Base-by-base conservation (phyloP, 2,888 invertebrate species). In the Leptura quadrifasciata region DNA sequence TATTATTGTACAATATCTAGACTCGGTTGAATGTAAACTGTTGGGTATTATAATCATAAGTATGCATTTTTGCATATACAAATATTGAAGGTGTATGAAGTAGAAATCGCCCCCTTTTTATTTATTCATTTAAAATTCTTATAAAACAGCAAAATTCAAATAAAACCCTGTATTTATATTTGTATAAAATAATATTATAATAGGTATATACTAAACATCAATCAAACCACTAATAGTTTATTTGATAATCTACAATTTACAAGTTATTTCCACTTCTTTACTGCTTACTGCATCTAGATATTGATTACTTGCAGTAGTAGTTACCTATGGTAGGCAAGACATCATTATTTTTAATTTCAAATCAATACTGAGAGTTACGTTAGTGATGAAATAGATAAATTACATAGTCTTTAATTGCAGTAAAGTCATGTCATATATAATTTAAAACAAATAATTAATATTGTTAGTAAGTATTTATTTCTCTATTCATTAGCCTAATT, bases 341-440 rank as follows among this genome's bases (percentile, higher is more conserved):
- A 35, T 18, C 65, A 65, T 52, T 35, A 64, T 27, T 47, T 52
- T 52, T 65, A 65, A 65, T 21, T 39, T 65, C 47, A 39, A 20
- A 65, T 65, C 52, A 52, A 52, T 52, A 52, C 65, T 18, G 15
- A 24, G 8, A 31, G 65, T 65, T 65, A n/a, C 47, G 47, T n/a
- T 47, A 47, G 47, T 47, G n/a, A n/a, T 47, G 47, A 47, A n/a
- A 47, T n/a, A 47, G 47, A 47, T 47, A 47, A n/a, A 47, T 15
- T 15, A 2, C 47, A 47, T 15, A 47, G 15, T 2, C 47, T n/a
- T n/a, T 47, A n/a, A 47, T 47, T n/a, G 47, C 17, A 47, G 15
- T 47, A 1, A 47, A 12, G 47, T 4, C n/a, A 47, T 47, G n/a
- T 5, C 47, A 15, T n/a, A n/a, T 47, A 15, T 31, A 31, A 31